Evolutionary conservation across 2,888 invertebrate species (phyloP).

Genomic region (Limnephilus auricula): DNA sequence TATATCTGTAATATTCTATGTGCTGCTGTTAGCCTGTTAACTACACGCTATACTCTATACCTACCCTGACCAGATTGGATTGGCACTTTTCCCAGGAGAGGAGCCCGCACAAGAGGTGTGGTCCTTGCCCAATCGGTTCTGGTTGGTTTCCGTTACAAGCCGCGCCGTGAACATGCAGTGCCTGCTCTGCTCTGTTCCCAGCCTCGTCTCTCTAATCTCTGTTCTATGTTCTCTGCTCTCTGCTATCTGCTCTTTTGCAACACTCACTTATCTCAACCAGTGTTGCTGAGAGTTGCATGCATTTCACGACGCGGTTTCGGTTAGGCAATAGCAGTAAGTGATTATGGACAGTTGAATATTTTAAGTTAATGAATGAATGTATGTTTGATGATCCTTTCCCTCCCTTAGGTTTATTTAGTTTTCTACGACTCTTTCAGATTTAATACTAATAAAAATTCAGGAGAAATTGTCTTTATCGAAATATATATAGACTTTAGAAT

Average conservation of each 20-base stretch:
- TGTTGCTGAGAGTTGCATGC: conserved; percentile 20
- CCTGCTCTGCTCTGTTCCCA: background rate
- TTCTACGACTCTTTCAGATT: background rate
- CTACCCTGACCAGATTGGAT: background rate
- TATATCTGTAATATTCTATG: background rate
- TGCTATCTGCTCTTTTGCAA: background rate
- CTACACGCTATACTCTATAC: background rate
- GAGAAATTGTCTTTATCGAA: background rate
- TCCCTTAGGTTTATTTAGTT: background rate
- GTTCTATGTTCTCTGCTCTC: too few species aligned
- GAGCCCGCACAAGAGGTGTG: background rate
- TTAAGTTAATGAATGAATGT: conserved; percentile 60
- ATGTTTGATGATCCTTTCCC: conserved; percentile 30
- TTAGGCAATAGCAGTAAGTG: conserved; percentile 57
- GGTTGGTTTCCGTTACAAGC: conserved; percentile 41
- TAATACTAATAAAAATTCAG: background rate
- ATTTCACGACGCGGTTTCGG: conserved; percentile 60
- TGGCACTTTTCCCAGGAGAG: background rate
- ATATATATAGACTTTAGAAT: too few species aligned
- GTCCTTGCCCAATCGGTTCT: conserved; percentile 49
- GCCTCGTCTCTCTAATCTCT: background rate
- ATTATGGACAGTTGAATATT: conserved; percentile 56
- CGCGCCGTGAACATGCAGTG: conserved; percentile 59
- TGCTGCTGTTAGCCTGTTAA: conserved; percentile 15
- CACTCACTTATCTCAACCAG: background rate